Conservation (phyloP, 2,888 invertebrate species). For the Cyclophora punctaria region DNA sequence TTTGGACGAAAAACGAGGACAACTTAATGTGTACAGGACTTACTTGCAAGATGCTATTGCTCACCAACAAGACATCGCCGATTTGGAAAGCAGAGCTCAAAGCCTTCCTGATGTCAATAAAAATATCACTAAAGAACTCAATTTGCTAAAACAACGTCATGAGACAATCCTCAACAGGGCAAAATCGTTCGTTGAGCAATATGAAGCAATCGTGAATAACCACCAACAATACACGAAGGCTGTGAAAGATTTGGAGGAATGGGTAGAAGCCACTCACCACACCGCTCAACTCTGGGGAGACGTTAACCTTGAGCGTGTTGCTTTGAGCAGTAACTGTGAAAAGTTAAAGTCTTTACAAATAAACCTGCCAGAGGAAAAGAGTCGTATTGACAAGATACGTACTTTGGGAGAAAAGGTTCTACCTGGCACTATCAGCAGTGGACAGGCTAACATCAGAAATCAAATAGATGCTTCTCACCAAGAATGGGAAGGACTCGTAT, state of each 20-base stretch:
- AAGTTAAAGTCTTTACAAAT: slow-evolving; percentile 86
- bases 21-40: slow-evolving; percentile 88
- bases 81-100: slow-evolving; percentile 86
- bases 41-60: slow-evolving; percentile 87
- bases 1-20: slow-evolving; percentile 92
- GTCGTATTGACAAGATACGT: slow-evolving; percentile 86
- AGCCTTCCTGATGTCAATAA: slow-evolving; percentile 86
- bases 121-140: slow-evolving; percentile 82
- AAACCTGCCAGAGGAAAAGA: slow-evolving; percentile 89
- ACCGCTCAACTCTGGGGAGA: slow-evolving; percentile 90
- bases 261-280: slow-evolving; percentile 88
- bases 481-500: slow-evolving; percentile 90
- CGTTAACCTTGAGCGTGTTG: slow-evolving; percentile 86
- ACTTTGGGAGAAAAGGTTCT: slow-evolving; percentile 91
- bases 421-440: slow-evolving; percentile 87
- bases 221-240: slow-evolving; percentile 93
- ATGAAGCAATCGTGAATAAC: slow-evolving; percentile 90
- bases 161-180: slow-evolving; percentile 80
- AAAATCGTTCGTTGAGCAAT: slow-evolving; percentile 86
- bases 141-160: slow-evolving; percentile 82
- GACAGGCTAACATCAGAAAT: slow-evolving; percentile 88
- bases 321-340: slow-evolving; percentile 89
- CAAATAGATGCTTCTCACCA: slow-evolving; percentile 92
- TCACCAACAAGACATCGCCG: slow-evolving; percentile 89
- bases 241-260: slow-evolving; percentile 89